Evolutionary conservation across 1,140 invertebrate genomes (phyloP), one percentile per base, ranked within the genome.

Genomic region (Drosophila sp.): DNA sequence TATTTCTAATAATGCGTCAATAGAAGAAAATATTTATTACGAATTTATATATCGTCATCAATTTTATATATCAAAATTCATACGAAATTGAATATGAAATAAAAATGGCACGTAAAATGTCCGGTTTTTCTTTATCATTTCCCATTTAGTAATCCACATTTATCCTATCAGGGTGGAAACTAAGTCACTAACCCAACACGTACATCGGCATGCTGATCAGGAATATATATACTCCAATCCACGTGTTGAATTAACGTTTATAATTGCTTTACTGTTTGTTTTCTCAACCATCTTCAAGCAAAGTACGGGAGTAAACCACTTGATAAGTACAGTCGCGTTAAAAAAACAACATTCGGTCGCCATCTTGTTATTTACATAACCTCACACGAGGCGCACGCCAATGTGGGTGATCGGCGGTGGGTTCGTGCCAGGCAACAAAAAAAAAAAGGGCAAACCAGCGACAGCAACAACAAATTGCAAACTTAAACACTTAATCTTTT

Each of bases 401-500:
- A 50, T 10, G 17, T n/a, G 25, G 61, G 41, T 54, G 47, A 64
- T 63, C 68, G 63, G 41, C 68, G 63, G 41, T 11, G 56, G 50
- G 62, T 66, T 66, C 79, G 56, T 67, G 78, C 64, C 79, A 75
- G 82, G 65, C 70, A 86, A 85, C 78, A 79, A 72, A 69, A 68
- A 66, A 80, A 23, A 62, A 50, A 41, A 29, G 7, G 40, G 56
- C 58, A 47, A 47, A 47, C 44, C 44, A 25, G 17, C 44, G 17
- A 25, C 17, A 25, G 17, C 62, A 74, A 74, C 56, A 64, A 65
- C 29, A 23, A 66, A 78, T 72, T 78, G 74, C 71, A 89, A 87
- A 87, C 79, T 87, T 79, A 87, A 89, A 89, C 83, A 87, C 83
- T 87, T 87, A 87, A 87, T 87, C 83, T 87, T 87, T 83, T 87